Evolutionary conservation across 2,888 invertebrate species (phyloP).

Genomic region (Geotrupes spiniger): DNA sequence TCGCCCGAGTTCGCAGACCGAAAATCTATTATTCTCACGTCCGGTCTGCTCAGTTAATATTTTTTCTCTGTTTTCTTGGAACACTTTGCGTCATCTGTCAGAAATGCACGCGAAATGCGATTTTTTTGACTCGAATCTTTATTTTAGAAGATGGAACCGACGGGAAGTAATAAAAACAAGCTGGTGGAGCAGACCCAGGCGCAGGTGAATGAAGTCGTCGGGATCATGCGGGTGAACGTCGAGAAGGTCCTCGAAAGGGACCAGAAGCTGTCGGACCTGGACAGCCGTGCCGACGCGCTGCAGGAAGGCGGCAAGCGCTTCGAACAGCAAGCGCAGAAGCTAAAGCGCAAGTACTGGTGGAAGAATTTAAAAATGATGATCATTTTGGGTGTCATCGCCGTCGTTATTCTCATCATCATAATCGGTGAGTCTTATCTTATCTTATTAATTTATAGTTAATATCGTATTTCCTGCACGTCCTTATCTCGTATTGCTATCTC

Average conservation of each 20-base stretch:
- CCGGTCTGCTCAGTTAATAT: too few species aligned
- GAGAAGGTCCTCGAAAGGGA: slow-evolving; percentile 95
- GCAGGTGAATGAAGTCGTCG: slow-evolving; percentile 69
- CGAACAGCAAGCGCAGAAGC: slow-evolving; percentile 94
- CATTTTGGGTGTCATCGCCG: slow-evolving; percentile 81
- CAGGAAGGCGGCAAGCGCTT: slow-evolving; percentile 95
- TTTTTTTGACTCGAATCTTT: too few species aligned
- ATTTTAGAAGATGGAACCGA: slow-evolving; percentile 15
- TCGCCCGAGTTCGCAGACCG: too few species aligned
- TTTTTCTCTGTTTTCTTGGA: too few species aligned
- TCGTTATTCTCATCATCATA: slow-evolving; percentile 79
- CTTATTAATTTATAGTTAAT: slow-evolving; percentile 4
- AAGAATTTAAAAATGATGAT: slow-evolving; percentile 98
- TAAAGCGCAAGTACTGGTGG: slow-evolving; percentile 97
- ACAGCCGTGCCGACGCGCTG: slow-evolving; percentile 92
- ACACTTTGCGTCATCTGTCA: too few species aligned
- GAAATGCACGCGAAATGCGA: too few species aligned
- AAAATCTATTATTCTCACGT: too few species aligned
- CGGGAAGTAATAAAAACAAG: slow-evolving; percentile 16
- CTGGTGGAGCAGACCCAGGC: slow-evolving; percentile 47
- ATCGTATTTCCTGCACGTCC: too few species aligned
- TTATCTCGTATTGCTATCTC: too few species aligned
- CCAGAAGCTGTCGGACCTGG: slow-evolving; percentile 90
- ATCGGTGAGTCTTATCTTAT: slow-evolving; percentile 68
- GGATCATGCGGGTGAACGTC: slow-evolving; percentile 94